These are phyloP conservation scores for Heliconius hortense DNA, from an alignment of 2,888 invertebrate species.

Conservation along the genomic window DNA sequence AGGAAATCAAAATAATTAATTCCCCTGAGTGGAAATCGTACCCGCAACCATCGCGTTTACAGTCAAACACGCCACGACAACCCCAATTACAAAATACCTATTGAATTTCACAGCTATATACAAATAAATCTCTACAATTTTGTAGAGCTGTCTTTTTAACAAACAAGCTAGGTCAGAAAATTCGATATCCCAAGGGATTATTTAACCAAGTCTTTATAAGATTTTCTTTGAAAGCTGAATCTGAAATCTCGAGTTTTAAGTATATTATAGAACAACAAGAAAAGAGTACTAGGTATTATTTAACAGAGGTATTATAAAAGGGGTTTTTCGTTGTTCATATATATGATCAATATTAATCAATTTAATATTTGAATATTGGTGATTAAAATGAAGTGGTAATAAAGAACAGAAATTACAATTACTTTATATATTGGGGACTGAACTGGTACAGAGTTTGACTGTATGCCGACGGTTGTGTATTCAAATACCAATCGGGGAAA, in stretches of 20 bases:
- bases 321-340: background rate
- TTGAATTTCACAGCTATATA: background rate
- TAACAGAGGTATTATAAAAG: background rate
- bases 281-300: background rate
- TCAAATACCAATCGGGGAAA: too few relatives aligned
- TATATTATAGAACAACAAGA: constrained; percentile 7
- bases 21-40: background rate
- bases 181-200: constrained; percentile 20
- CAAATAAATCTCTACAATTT: background rate
- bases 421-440: too few relatives aligned
- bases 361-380: too few relatives aligned
- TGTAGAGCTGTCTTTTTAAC: constrained; percentile 16
- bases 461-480: too few relatives aligned
- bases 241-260: background rate
- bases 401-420: too few relatives aligned
- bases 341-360: background rate
- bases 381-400: too few relatives aligned
- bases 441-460: too few relatives aligned
- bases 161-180: constrained; percentile 18
- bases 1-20: background rate
- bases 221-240: constrained; percentile 19
- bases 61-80: background rate
- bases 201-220: constrained; percentile 19
- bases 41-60: background rate
- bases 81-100: background rate